Conservation (phyloP, 2,113 vertebrate species). For the Nothobranchius furzeri region DNA sequence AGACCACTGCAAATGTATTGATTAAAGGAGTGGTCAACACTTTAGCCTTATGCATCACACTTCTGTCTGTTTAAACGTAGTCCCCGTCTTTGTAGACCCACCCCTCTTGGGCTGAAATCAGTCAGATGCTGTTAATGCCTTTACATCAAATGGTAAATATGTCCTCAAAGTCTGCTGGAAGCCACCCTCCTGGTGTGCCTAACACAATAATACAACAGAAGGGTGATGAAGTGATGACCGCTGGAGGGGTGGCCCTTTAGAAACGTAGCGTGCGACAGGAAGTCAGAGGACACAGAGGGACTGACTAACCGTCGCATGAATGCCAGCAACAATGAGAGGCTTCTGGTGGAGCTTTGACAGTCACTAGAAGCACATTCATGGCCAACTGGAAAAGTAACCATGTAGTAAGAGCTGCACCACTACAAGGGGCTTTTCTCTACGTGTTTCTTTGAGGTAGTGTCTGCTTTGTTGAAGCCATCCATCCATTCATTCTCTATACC, state of each 20-base stretch:
- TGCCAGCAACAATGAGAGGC: conserved; percentile 11
- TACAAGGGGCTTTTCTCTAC: background rate
- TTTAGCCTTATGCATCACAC: too few species aligned
- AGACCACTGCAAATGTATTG: too few species aligned
- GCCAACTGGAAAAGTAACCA: background rate
- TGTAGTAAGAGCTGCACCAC: background rate
- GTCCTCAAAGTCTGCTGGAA: conserved; percentile 16
- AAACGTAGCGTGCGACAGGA: background rate
- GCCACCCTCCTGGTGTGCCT: conserved; percentile 2
- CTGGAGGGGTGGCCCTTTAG: background rate
- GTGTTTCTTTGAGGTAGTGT: background rate
- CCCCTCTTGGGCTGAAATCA: conserved; percentile 17
- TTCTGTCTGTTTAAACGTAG: background rate
- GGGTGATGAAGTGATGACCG: background rate
- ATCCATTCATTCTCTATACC: background rate
- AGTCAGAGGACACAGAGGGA: conserved; percentile 8
- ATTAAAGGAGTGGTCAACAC: too few species aligned
- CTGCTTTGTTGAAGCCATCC: background rate
- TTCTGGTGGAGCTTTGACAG: conserved; percentile 10
- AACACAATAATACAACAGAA: background rate
- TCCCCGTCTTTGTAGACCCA: background rate
- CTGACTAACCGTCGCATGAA: conserved; percentile 3
- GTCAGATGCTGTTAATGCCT: conserved; percentile 17
- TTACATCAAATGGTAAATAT: conserved; percentile 11
- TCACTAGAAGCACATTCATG: conserved; percentile 7